Conservation (phyloP, 2,797 vertebrate genomes). For the Perodicticus potto region DNA sequence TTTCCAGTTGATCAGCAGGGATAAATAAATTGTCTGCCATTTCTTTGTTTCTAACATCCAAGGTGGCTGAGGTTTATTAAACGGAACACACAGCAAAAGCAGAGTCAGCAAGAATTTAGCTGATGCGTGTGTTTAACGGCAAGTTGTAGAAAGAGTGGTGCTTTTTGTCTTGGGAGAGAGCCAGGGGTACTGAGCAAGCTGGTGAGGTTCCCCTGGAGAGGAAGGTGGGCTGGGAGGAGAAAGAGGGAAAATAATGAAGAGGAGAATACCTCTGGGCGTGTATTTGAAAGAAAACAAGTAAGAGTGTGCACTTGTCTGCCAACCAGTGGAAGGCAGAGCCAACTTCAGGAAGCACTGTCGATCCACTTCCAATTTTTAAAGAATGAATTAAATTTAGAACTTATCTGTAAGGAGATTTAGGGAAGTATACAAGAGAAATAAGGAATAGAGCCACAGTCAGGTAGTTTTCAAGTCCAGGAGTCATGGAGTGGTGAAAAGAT, state of each 20-base stretch:
- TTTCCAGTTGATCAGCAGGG: slow-evolving; percentile 26
- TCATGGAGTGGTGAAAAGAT: neutral
- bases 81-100: neutral
- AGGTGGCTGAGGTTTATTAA: slow-evolving; percentile 52
- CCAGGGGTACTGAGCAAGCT: slow-evolving; percentile 26
- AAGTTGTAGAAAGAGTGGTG: neutral
- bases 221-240: neutral
- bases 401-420: neutral
- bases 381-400: slow-evolving; percentile 1
- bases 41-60: slow-evolving; percentile 34
- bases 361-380: neutral
- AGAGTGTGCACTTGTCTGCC: neutral
- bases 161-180: neutral
- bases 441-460: neutral
- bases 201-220: neutral
- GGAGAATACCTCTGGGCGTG: neutral
- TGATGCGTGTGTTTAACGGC: neutral
- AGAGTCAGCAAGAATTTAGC: slow-evolving; percentile 53
- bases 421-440: neutral
- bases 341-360: neutral
- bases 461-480: neutral
- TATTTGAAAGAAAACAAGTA: neutral
- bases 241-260: neutral
- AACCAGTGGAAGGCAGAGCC: neutral
- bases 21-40: neutral